Base-by-base conservation (phyloP, 1,140 invertebrate genomes). In the Sarcophaga bullata region DNA sequence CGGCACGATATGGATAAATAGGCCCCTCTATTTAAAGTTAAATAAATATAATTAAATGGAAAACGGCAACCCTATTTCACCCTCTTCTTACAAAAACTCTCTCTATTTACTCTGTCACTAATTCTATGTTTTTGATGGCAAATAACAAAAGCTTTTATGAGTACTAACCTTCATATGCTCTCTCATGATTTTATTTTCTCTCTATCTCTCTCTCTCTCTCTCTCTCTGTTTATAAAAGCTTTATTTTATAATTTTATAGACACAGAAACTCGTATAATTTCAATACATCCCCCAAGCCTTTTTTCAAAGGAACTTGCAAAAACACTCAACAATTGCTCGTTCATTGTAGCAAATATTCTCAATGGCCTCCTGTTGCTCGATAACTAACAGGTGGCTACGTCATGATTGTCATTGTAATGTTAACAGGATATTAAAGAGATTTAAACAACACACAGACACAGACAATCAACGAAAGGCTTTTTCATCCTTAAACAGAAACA, bases 351-450 rank as follows among this genome's bases (percentile, higher is more conserved):
- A 68, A 17, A 19, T 19, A 50, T 47, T 46, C 72, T 80, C 54
- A 83, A n/a, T 80, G 83, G 73, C 49, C 73, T 84, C 83, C 83
- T 84, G 83, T 84, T 84, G 83, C 83, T 82, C 73, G 17, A 50
- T 73, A 49, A 47, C 81, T 84, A 84, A 84, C 83, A 84, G 83
- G 83, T 84, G 83, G 48, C 54, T 82, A 84, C 83, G 83, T 82
- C 81, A 82, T 82, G 49, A 49, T 25, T 62, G 72, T 68, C 75
- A 78, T 50, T 78, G 15, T 49, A 37, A 78, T 78, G 48, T 78
- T 78, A 78, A 78, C 48, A 78, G 17, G 62, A 68, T 68, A 68
- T 68, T 68, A 68, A 68, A 68, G 25, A 68, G 62, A 68, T 68
- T 81, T 17, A 72, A 15, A 80, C 54, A 80, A 81, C 9, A 47